Base-by-base conservation (phyloP, 2,888 invertebrate species). In the Sphecodes monilicornis region DNA sequence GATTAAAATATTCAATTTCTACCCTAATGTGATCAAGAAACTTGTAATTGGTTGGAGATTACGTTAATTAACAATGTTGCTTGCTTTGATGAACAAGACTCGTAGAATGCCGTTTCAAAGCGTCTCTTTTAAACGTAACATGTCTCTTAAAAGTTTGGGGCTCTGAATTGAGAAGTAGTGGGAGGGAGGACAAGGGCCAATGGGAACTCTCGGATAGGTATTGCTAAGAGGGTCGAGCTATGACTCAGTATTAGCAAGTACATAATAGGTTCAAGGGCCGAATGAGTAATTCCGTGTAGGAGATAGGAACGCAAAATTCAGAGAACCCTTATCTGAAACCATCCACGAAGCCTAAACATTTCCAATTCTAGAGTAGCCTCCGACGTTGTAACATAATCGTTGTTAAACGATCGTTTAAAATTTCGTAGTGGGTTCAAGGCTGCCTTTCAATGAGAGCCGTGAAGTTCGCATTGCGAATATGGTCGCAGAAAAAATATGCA, bases 341-440 rank as follows among this genome's bases (percentile, higher is more conserved):
- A 10, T 3, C n/a, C 50, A n/a, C 1, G 22, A n/a, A 50, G 50
- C 22, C 50, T 3, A 50, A 50, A 50, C 50, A 50, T 50, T 50
- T 50, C 50, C 50, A 18, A 50, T 22, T 50, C 8, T 1, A 22
- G 50, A 50, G 50, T 8, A 6, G 50, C 1, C 0, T 22, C 3
- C 22, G 22, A 0, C 22, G 50, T 8, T n/a, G 50, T n/a, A 50
- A 50, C 50, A 1, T 10, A 50, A 50, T 22, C 50, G 50, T 50
- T 50, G 50, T n/a, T 10, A 50, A n/a, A 10, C 50, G 22, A 50
- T 50, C 50, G 50, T 50, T 50, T 50, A 50, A 50, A 50, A 50
- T 50, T 50, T 50, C 50, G n/a, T 50, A 50, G 50, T 10, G 60
- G 60, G 60, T 60, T 60, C 60, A 16, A 60, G 60, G 60, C 60